Evolutionary conservation across 2,113 vertebrate species (phyloP).

Genomic region (Lucifuga dentata): DNA sequence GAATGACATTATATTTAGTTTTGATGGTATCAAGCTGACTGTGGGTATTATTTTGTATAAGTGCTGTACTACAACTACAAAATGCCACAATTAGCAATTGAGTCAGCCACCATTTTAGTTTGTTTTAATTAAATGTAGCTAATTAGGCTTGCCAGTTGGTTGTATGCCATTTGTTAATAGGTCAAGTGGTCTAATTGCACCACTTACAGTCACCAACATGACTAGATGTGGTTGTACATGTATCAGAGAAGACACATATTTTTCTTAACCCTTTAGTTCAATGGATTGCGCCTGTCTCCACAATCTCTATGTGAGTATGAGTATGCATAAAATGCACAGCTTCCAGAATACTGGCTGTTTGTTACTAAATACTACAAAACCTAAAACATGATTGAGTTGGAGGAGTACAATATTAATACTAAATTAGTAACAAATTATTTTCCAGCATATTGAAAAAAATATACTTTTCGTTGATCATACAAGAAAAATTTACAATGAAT

Average conservation of each 20-base stretch:
- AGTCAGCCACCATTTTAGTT: neutral
- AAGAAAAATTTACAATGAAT: neutral
- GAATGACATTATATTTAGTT: too few relatives aligned
- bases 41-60: too few relatives aligned
- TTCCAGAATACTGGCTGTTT: constrained; percentile 14
- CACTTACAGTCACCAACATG: neutral
- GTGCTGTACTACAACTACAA: too few relatives aligned
- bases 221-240: neutral
- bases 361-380: constrained; percentile 43
- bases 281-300: too few relatives aligned
- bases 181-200: neutral
- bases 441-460: constrained; percentile 46
- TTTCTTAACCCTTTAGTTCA: too few relatives aligned
- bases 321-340: constrained; percentile 23
- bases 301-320: too few relatives aligned
- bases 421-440: constrained; percentile 36
- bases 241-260: too few relatives aligned
- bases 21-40: too few relatives aligned
- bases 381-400: constrained; percentile 64
- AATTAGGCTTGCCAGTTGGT: neutral
- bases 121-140: too few relatives aligned
- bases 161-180: neutral
- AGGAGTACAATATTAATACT: constrained; percentile 41
- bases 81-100: too few relatives aligned
- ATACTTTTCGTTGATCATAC: constrained; percentile 2